phyloP scores from a whole-genome alignment of 2,888 invertebrate genomes.

The Tetrapedia diversipes region DNA sequence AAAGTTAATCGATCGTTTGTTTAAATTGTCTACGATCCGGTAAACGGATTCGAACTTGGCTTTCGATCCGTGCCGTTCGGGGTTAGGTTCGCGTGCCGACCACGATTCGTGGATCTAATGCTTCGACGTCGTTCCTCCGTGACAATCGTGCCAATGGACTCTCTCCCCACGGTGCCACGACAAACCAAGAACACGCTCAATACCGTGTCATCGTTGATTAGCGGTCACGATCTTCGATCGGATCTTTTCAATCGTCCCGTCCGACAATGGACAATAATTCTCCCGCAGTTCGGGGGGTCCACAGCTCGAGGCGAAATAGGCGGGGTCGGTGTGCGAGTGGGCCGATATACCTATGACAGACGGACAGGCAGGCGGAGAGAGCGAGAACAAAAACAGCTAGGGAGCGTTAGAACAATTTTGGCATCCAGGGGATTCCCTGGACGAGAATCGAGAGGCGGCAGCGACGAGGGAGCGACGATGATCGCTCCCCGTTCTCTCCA shows the following conservation, averaged over 20 bases:
- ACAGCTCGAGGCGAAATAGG: neutral
- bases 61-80: too few species aligned
- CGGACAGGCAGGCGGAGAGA: neutral
- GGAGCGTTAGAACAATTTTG: slow-evolving; percentile 43
- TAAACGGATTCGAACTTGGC: neutral
- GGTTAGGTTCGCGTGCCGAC: too few species aligned
- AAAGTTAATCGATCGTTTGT: neutral
- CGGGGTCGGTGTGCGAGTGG: neutral
- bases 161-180: neutral
- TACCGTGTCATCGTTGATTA: slow-evolving; percentile 15
- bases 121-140: neutral
- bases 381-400: slow-evolving; percentile 29
- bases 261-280: slow-evolving; percentile 27
- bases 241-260: slow-evolving; percentile 17
- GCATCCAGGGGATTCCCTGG: slow-evolving; percentile 2
- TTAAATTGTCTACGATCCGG: neutral
- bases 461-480: neutral
- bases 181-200: neutral
- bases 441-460: slow-evolving; percentile 6
- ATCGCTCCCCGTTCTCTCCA: slow-evolving; percentile 7
- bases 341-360: too few species aligned
- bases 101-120: neutral
- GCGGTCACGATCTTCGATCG: neutral
- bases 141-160: neutral
- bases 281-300: neutral